A percentile compares a stretch with the other conserved stretches of the same genome.
Evolutionary conservation across 2,888 invertebrate species (phyloP).

Genomic region (Drosophila anomelani): DNA sequence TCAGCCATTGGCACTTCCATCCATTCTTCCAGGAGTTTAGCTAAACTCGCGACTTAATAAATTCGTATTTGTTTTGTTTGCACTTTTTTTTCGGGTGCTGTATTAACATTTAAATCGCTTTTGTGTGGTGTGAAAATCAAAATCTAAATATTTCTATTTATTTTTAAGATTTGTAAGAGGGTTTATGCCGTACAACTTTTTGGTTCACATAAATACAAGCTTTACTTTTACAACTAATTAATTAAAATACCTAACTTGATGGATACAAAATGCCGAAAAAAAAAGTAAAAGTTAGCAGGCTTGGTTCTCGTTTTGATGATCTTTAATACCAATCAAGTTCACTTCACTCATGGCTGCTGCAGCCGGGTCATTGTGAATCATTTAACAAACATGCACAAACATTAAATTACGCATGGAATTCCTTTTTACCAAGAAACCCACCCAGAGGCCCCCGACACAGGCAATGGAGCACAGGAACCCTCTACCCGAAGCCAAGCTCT

Average conservation of each 20-base stretch:
- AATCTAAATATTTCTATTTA: not conserved
- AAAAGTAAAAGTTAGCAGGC: constrained; percentile 4
- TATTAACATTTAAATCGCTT: constrained; percentile 66
- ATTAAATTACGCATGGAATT: constrained; percentile 69
- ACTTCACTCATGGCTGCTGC: constrained; percentile 28
- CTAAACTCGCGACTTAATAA: constrained; percentile 48
- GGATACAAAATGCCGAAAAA: not conserved
- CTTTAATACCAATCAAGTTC: constrained; percentile 27
- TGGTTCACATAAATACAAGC: too few relatives aligned
- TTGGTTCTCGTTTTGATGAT: constrained; percentile 11
- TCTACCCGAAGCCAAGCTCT: constrained; percentile 40
- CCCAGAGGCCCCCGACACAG: not conserved
- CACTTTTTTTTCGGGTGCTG: constrained; percentile 38
- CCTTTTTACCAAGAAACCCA: constrained; percentile 40
- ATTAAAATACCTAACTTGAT: too few relatives aligned
- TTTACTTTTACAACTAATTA: not conserved
- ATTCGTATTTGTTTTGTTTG: constrained; percentile 24
- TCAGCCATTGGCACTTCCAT: constrained; percentile 6
- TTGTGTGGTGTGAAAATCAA: constrained; percentile 18
- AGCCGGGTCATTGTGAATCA: constrained; percentile 57
- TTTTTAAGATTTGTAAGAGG: not conserved
- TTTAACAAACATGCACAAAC: constrained; percentile 69
- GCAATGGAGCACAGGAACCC: constrained; percentile 30
- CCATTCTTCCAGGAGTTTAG: constrained; percentile 42
- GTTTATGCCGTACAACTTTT: not conserved